Conservation (phyloP, 2,797 vertebrate species). For the Simalia tracyae region DNA sequence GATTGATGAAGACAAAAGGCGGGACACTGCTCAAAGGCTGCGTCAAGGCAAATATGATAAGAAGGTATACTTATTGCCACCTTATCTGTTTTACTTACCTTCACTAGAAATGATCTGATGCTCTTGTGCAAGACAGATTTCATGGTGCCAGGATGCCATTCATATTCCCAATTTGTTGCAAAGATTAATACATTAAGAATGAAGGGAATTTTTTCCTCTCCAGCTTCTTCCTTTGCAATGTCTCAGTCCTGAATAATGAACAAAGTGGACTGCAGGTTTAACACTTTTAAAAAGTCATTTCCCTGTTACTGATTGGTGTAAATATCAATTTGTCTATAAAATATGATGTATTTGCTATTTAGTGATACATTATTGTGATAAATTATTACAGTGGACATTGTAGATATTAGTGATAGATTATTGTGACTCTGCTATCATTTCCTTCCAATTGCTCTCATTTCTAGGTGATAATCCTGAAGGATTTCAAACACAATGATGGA, state of each 20-base stretch:
- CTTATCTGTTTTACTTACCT: background rate
- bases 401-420: background rate
- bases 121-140: slow-evolving; percentile 7
- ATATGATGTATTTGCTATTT: slow-evolving; percentile 1
- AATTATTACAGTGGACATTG: background rate
- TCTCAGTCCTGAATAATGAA: slow-evolving; percentile 1
- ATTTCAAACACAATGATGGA: slow-evolving; percentile 84
- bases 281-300: background rate
- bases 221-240: slow-evolving; percentile 24
- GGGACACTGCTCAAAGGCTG: slow-evolving; percentile 79
- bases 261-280: background rate
- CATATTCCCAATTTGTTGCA: background rate
- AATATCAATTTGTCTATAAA: slow-evolving; percentile 17
- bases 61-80: slow-evolving; percentile 78
- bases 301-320: background rate
- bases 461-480: slow-evolving; percentile 91
- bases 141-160: background rate
- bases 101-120: background rate
- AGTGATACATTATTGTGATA: slow-evolving; percentile 1
- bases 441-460: slow-evolving; percentile 29
- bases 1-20: slow-evolving; percentile 92
- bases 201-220: slow-evolving; percentile 7
- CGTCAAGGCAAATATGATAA: slow-evolving; percentile 90
- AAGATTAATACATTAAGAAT: slow-evolving; percentile 20
- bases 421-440: slow-evolving; percentile 27